Evolutionary conservation across 2,888 invertebrate genomes (phyloP), one percentile per base, ranked within the genome.

Genomic region (Schizaphis graminum): DNA sequence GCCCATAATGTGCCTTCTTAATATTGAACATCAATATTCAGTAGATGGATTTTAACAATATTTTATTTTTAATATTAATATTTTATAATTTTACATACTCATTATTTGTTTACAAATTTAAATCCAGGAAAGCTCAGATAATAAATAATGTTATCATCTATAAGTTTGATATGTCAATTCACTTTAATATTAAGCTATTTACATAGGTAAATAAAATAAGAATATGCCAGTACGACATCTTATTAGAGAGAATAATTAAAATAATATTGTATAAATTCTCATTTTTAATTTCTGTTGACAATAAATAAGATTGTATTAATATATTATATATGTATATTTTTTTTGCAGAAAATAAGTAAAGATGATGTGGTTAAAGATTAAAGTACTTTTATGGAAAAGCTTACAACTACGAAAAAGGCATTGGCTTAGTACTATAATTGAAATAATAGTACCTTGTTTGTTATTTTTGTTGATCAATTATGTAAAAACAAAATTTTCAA

Each of bases 331-430:
- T 35, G 21, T 35, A 77, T 35, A 47, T 47, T 47, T 77, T 77
- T 35, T 67, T 77, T 77, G 35, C 77, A 77, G 77, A 77, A 77
- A 41, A 35, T 24, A 77, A 77, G 35, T 77, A 35, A 77, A 77
- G 35, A 77, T 88, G 53, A 89, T 84, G 86, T 86, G 77, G 90
- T 41, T 85, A 24, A 94, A 94, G 61, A 90, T 94, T 35, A 91
- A 86, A 67, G 91, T 95, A n/a, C 53, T 95, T 41, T 85, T 95
- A 53, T 95, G 95, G 95, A 95, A 95, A 91, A 94, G 95, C 89
- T 49, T 92, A 28, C 94, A 94, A 16, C 85, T 95, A n/a, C 90
- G 95, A 57, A 95, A 94, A 88, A 89, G 94, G 26, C 94, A 95
- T 89, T 95, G 94, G 94, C 44, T 95, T 24, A 7, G 89, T 28